Conservation (phyloP, 2,113 vertebrate species). For the Limanda limanda region DNA sequence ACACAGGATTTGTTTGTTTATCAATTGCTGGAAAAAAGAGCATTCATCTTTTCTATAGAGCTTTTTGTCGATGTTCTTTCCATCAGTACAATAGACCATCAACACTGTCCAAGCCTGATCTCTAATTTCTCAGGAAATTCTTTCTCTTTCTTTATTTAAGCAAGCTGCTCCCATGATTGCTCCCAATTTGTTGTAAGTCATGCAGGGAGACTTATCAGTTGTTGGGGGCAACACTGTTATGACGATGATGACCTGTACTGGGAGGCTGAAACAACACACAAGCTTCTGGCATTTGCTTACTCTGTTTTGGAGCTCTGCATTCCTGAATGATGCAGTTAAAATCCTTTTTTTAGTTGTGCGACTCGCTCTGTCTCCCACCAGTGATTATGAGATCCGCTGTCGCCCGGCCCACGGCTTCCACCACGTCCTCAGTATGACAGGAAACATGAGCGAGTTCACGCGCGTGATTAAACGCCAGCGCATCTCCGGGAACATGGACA, state of each 20-base stretch:
- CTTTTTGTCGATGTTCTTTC: background rate
- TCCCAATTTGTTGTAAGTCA: background rate
- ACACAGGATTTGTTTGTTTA: background rate
- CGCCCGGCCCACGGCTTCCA: constrained; percentile 96
- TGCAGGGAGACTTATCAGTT: background rate
- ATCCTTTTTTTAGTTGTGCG: background rate
- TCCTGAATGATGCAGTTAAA: constrained; percentile 18
- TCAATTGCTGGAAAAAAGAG: background rate
- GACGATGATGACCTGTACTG: background rate
- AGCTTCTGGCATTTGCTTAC: background rate
- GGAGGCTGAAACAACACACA: constrained; percentile 18
- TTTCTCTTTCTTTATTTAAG: constrained; percentile 7
- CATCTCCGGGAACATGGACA: constrained; percentile 97
- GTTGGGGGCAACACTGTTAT: background rate
- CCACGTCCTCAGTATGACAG: constrained; percentile 92
- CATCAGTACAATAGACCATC: background rate
- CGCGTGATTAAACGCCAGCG: constrained; percentile 91
- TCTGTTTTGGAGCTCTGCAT: background rate
- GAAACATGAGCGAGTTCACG: constrained; percentile 94
- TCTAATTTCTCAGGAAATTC: background rate
- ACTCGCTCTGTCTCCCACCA: constrained; percentile 53
- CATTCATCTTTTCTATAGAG: background rate
- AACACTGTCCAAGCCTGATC: background rate
- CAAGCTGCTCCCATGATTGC: background rate
- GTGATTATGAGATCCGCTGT: constrained; percentile 92